phyloP scores from a whole-genome alignment of 2,888 invertebrate species.

The Conops quadrifasciatus region DNA sequence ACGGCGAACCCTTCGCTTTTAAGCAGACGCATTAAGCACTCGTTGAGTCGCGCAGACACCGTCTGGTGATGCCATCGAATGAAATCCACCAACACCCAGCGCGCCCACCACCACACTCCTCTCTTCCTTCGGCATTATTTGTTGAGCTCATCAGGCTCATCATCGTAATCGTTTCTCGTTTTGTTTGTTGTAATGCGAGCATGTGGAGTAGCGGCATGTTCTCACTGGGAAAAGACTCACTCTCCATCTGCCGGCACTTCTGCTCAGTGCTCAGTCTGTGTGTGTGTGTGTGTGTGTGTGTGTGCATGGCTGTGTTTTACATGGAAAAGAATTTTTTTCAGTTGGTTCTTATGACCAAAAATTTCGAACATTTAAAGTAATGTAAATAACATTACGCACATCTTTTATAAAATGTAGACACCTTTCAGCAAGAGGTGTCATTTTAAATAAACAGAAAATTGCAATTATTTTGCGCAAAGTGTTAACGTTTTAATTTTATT shows the following conservation, averaged over 20 bases:
- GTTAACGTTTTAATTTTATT: no score
- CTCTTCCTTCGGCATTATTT: constrained; percentile 28
- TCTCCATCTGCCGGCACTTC: background rate
- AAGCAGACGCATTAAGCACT: constrained; percentile 19
- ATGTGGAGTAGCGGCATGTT: constrained; percentile 4
- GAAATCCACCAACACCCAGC: background rate
- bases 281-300: background rate
- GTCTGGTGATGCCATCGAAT: constrained; percentile 8
- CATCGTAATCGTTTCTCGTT: constrained; percentile 28
- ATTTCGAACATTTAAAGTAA: background rate
- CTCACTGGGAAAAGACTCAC: background rate
- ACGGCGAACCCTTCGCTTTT: constrained; percentile 26
- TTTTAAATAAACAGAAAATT: no score
- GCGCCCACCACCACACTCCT: background rate
- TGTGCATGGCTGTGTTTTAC: background rate
- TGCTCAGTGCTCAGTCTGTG: background rate
- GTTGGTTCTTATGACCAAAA: background rate
- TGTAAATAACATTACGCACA: no score
- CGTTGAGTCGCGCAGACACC: constrained; percentile 6
- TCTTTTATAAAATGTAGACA: no score
- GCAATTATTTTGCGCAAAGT: no score
- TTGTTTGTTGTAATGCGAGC: constrained; percentile 18
- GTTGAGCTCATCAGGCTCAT: constrained; percentile 28
- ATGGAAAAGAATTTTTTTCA: background rate
- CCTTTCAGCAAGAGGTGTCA: no score